These are phyloP conservation scores for Athalia rosae DNA, from an alignment of 2,888 invertebrate genomes.

Conservation along the genomic window DNA sequence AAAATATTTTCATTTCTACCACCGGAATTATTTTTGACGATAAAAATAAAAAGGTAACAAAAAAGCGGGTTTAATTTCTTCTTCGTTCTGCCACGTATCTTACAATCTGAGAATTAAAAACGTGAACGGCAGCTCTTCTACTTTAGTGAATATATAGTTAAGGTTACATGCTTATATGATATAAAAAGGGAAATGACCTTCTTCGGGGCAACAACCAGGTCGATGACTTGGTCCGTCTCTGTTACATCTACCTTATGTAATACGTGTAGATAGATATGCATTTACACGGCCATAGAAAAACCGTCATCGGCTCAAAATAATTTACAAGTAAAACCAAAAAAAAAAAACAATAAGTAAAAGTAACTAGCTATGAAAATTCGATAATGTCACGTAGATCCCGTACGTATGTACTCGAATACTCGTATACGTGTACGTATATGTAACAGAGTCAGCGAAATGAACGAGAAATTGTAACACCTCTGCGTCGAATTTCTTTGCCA, in stretches of 20 bases:
- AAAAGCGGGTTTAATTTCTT: neutral
- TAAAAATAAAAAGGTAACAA: neutral
- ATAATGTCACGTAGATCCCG: no score
- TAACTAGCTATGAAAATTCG: no score
- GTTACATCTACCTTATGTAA: neutral
- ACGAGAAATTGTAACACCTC: no score
- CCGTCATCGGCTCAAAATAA: neutral
- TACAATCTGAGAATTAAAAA: neutral
- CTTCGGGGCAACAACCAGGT: constrained; percentile 31
- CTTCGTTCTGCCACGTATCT: no score
- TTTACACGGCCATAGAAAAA: neutral
- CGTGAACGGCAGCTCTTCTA: neutral
- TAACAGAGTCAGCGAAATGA: no score
- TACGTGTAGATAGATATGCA: no score
- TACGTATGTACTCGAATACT: no score
- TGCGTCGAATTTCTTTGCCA: no score
- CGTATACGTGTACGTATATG: no score
- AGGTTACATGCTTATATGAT: neutral
- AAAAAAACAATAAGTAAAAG: neutral
- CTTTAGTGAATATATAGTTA: neutral
- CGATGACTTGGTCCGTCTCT: constrained; percentile 2
- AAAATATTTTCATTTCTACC: neutral
- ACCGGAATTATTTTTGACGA: neutral
- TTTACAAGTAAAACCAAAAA: neutral
- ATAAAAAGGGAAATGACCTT: constrained; percentile 41